Evolutionary conservation across 1,140 invertebrate species (phyloP).

Genomic region (Drosophila varians): DNA sequence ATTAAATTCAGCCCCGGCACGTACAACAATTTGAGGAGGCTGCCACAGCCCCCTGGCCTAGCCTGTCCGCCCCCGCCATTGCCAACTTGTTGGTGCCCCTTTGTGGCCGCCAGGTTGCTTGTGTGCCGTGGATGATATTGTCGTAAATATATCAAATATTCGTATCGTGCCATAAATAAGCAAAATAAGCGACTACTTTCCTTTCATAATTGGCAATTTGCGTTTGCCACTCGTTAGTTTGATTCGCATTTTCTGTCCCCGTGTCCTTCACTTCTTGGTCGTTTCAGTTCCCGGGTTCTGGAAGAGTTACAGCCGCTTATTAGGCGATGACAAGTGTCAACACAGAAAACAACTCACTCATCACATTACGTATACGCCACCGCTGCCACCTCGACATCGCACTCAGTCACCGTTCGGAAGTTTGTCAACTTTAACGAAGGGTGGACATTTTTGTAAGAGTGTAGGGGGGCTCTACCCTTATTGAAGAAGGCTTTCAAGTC

Average conservation of each 20-base stretch:
- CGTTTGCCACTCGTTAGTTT: conserved; percentile 63
- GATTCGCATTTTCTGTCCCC: background rate
- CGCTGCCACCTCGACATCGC: too few relatives aligned
- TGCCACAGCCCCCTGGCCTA: background rate
- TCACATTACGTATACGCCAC: conserved; percentile 24
- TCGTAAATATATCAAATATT: conserved; percentile 67
- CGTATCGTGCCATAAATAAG: conserved; percentile 71
- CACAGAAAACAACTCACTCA: conserved; percentile 20
- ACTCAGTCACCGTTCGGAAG: conserved; percentile 17
- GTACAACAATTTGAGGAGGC: conserved; percentile 53
- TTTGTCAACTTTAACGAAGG: conserved; percentile 17
- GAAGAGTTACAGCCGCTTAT: conserved; percentile 45
- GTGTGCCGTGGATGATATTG: conserved; percentile 26
- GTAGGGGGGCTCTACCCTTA: background rate
- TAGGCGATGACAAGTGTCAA: conserved; percentile 52
- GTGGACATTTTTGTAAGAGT: background rate
- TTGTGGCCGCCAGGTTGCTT: conserved; percentile 21
- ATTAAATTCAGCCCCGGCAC: conserved; percentile 71
- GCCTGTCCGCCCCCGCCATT: background rate
- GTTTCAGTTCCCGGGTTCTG: conserved; percentile 7
- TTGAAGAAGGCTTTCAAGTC: background rate
- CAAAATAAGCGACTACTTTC: conserved; percentile 65
- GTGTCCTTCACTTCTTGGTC: too few relatives aligned
- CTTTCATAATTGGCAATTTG: conserved; percentile 72
- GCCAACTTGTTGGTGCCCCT: background rate